Base-by-base conservation (phyloP, 2,797 vertebrate species). In the Tenualosa thibaudeaui region DNA sequence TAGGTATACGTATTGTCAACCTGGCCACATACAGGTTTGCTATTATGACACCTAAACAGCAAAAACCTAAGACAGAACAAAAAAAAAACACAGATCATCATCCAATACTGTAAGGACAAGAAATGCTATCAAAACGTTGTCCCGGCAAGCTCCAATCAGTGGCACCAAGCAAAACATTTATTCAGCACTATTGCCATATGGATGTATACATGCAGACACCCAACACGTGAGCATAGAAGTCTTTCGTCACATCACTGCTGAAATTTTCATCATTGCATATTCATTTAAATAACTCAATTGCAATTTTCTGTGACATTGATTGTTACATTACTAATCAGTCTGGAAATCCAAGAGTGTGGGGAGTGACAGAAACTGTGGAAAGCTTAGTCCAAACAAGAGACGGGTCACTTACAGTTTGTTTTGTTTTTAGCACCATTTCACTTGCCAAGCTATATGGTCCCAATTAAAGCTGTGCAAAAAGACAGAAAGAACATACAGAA, bases 401-500 rank as follows among this genome's bases (percentile, higher is more conserved):
- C 2, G 40, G 71, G 40, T 78, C 37, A 43, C 40, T 78, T 17
- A 78, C 40, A 19, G 71, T 46, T 78, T 46, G 17, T 46, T 78
- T 22, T 19, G 71, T 46, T 78, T 46, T 22, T 37, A 19, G 40
- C 17, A 43, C 37, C 7, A 2, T 8, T 75, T 2, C 31, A 3
- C 68, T 40, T 43, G 68, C 71, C 40, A 43, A 37, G 37, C 37
- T 78, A 19, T 17, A 78, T 78, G 71, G 15, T 19, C 71, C 40
- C 71, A 78, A 78, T 78, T 78, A 78, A 78, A 78, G 71, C 71
- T 9, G 15, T 1, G 37, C 71, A 78, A 78, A 78, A 56, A 22
- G 31, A 19, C 43, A 37, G 17, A 40, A 43, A 46, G 12, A 58
- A 58, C 56, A 5, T 22, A 58, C 4, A 5, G 3, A 13, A 3